These are phyloP conservation scores for Stenopsyche tienmushanensis DNA, from an alignment of 1,140 invertebrate species.

Conservation along the genomic window DNA sequence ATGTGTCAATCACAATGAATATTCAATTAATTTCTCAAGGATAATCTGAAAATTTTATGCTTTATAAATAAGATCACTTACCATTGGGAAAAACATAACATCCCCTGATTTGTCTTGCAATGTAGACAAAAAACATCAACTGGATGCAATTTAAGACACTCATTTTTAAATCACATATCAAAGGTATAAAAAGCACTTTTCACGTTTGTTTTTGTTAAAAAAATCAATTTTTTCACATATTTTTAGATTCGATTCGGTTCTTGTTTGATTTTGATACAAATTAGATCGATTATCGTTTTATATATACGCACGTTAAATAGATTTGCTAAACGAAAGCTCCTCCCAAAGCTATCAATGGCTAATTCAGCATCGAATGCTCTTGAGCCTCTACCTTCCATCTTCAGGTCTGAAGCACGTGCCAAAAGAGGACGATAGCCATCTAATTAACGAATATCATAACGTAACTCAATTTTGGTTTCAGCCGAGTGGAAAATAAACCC, in stretches of 20 bases:
- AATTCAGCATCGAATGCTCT: too few species aligned
- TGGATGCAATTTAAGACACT: conserved; percentile 5
- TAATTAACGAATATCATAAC: conserved; percentile 38
- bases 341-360: too few species aligned
- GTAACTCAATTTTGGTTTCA: conserved; percentile 18
- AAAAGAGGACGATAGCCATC: conserved; percentile 6
- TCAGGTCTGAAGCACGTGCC: background rate
- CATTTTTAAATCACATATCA: conserved; percentile 30
- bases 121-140: background rate
- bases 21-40: background rate
- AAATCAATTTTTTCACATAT: too few species aligned
- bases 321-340: too few species aligned
- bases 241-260: too few species aligned
- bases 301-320: too few species aligned
- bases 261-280: too few species aligned
- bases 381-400: too few species aligned
- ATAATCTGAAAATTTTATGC: background rate
- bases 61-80: conserved; percentile 14
- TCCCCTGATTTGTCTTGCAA: background rate
- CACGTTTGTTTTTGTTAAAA: too few species aligned
- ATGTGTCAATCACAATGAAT: background rate
- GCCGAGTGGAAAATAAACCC: conserved; percentile 36
- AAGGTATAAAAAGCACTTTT: too few species aligned
- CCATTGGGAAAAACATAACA: conserved; percentile 42
- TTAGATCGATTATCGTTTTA: too few species aligned